Conservation (phyloP, 1,140 invertebrate genomes). For the Lasioglossum baleicum region DNA sequence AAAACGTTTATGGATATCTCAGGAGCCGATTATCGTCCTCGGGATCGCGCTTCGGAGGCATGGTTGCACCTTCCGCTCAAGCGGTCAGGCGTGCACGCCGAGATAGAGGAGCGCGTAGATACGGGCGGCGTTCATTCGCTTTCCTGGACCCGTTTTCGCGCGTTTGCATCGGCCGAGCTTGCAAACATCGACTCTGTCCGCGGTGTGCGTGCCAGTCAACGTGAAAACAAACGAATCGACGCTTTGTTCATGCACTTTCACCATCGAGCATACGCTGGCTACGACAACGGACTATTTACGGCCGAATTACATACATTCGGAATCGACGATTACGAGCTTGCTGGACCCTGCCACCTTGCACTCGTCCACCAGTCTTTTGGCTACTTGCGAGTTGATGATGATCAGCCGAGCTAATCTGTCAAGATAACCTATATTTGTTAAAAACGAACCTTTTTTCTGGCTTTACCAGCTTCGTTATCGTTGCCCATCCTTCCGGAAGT, state of each 20-base stretch:
- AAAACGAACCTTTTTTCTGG: no score
- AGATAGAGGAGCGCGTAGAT: constrained; percentile 29
- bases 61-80: constrained; percentile 59
- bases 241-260: constrained; percentile 20
- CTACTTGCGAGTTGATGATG: no score
- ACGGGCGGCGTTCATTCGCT: constrained; percentile 14
- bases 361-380: no score
- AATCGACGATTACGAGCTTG: no score
- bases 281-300: constrained; percentile 21
- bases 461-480: no score
- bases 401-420: no score
- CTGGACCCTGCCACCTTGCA: no score
- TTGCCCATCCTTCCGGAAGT: no score
- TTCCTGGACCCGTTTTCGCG: constrained; percentile 20
- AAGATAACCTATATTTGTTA: no score
- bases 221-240: constrained; percentile 18
- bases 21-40: constrained; percentile 69
- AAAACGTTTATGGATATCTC: constrained; percentile 73
- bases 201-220: neutral
- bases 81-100: constrained; percentile 44
- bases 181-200: neutral
- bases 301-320: neutral
- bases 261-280: neutral
- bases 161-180: neutral
- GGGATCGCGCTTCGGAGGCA: constrained; percentile 69